These are phyloP conservation scores for Pollenia griseotomentosa DNA, from an alignment of 2,888 invertebrate species.

Conservation along the genomic window DNA sequence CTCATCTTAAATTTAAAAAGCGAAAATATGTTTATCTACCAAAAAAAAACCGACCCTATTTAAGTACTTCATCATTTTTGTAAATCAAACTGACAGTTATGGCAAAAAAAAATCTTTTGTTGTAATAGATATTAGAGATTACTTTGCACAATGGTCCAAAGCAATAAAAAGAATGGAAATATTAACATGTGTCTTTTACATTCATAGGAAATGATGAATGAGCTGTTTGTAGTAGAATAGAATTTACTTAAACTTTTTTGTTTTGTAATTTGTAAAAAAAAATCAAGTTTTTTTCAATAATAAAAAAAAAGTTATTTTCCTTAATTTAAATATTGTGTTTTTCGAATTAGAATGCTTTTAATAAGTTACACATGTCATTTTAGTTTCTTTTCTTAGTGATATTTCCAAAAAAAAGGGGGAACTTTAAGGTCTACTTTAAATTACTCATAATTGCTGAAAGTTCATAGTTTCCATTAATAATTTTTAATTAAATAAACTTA, in stretches of 20 bases:
- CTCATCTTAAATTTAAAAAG: background rate
- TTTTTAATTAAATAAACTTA: conserved; percentile 4
- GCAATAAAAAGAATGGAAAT: conserved; percentile 1
- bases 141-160: background rate
- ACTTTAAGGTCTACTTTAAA: background rate
- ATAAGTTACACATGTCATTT: conserved; percentile 37
- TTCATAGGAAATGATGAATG: conserved; percentile 51
- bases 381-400: background rate
- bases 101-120: conserved; percentile 21
- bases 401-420: background rate
- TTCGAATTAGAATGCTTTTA: conserved; percentile 1
- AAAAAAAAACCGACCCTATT: conserved; percentile 16
- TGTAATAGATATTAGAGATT: background rate
- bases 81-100: conserved; percentile 59
- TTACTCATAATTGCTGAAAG: conserved; percentile 13
- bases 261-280: background rate
- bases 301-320: background rate
- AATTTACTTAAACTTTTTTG: conserved; percentile 24
- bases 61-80: conserved; percentile 65
- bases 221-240: background rate
- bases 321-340: conserved; percentile 27
- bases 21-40: background rate
- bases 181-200: conserved; percentile 25
- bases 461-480: conserved; percentile 10
- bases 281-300: conserved; percentile 10